Base-by-base conservation (phyloP, 2,888 invertebrate species). In the Bellardia bayeri region DNA sequence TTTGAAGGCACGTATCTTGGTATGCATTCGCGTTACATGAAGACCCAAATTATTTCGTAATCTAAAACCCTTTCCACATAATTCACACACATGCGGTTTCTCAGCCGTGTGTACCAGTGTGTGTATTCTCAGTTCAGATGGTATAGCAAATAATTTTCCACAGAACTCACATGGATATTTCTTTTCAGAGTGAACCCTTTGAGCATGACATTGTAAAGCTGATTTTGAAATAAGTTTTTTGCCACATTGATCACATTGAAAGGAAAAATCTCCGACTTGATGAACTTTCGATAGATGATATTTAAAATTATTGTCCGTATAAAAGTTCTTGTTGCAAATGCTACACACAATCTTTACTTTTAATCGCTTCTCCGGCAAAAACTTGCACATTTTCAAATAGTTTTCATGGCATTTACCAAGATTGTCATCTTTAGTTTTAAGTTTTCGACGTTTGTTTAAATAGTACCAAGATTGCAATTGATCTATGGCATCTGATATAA, bases 51-150 rank as follows among this genome's bases (percentile, higher is more conserved):
- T 91, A 3, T 90, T 89, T 81, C 88, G 89, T 3, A 90, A 87
- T 40, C 91, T 83, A 61, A 92, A 92, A 0, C 90, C 91, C 80
- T 92, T 92, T n/a, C 92, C 92, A 37, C 92, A 92, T 4, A 90
- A 80, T 69, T 92, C 92, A 78, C 92, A 92, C 1, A 92, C 88
- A 64, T 87, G 90, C 0, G 91, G 90, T 66, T 90, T 91, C 23
- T 90, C 89, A 0, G 90, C 91, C 2, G 92, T 92, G 45, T 92
- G 92, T 0, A 91, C 91, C 0, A 88, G 61, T n/a, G 74, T 74
- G 64, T 92, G 92, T 9, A 86, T 76, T 0, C 87, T 89, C 8
- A 92, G 88, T 78, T 92, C 92, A 0, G 90, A 88, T 8, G 82
- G 71, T 13, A 91, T 90, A 8, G 92, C 90, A 75, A 91, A 92